These are phyloP conservation scores for Potamilus streckersoni DNA, from an alignment of 1,140 invertebrate species.

Conservation along the genomic window DNA sequence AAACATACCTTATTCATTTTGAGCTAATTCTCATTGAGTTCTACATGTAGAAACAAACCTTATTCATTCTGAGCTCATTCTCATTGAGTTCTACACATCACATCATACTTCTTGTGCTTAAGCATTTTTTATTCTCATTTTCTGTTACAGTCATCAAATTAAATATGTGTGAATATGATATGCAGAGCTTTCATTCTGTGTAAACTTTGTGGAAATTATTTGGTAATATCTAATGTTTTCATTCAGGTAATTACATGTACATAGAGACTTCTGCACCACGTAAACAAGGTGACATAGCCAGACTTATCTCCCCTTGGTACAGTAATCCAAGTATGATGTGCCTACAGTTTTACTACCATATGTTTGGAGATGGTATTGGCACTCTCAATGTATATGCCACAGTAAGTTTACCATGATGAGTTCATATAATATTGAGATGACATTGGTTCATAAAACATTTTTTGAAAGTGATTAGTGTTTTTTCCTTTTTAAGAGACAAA, in stretches of 20 bases:
- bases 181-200: background rate
- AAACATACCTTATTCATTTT: no score
- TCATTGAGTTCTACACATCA: background rate
- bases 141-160: background rate
- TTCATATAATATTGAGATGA: background rate
- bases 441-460: background rate
- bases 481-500: background rate
- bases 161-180: background rate
- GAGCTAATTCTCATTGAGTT: background rate
- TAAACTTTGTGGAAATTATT: background rate
- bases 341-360: constrained; percentile 78
- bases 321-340: constrained; percentile 58
- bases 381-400: constrained; percentile 53
- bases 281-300: constrained; percentile 42
- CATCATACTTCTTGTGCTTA: background rate
- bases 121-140: background rate
- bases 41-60: background rate
- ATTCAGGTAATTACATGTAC: constrained; percentile 58
- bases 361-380: constrained; percentile 74
- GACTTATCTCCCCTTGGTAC: constrained; percentile 46
- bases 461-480: background rate
- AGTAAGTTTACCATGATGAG: constrained; percentile 17
- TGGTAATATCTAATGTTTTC: background rate
- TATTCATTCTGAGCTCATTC: background rate
- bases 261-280: constrained; percentile 56